Evolutionary conservation across 2,113 vertebrate species (phyloP).

Genomic region (Uria lomvia): DNA sequence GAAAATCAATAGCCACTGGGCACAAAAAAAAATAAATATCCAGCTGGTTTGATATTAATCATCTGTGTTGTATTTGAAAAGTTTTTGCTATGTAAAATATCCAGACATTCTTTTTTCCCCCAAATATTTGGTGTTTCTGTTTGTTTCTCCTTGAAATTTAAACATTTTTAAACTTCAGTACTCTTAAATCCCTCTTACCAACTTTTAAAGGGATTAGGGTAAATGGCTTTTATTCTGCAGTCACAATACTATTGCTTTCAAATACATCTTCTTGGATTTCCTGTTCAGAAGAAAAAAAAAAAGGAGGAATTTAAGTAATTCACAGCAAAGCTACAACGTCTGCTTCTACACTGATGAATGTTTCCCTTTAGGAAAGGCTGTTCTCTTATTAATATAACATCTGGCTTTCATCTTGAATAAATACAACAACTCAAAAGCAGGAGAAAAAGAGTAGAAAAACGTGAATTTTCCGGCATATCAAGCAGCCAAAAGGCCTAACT

Average conservation of each 20-base stretch:
- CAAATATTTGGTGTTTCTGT: not conserved
- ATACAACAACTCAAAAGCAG: constrained; percentile 45
- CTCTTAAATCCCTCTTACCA: not conserved
- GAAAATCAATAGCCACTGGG: not conserved
- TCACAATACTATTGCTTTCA: constrained; percentile 40
- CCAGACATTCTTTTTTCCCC: not conserved
- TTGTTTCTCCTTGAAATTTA: not conserved
- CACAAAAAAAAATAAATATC: not conserved
- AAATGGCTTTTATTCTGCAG: constrained; percentile 41
- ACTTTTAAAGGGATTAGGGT: constrained; percentile 29
- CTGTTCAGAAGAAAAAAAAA: constrained; percentile 18
- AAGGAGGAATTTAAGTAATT: constrained; percentile 70
- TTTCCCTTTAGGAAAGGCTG: constrained; percentile 67
- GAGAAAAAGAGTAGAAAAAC: constrained; percentile 21
- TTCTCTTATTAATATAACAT: constrained; percentile 68
- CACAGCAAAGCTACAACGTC: constrained; percentile 39
- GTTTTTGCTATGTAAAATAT: not conserved
- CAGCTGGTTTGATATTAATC: not conserved
- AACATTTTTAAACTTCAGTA: constrained; percentile 9
- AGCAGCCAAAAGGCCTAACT: constrained; percentile 55
- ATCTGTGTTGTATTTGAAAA: constrained; percentile 3
- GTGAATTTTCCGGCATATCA: constrained; percentile 14
- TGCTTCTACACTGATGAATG: constrained; percentile 64
- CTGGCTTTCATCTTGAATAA: constrained; percentile 72
- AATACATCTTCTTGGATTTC: constrained; percentile 57